A percentile compares a stretch with the other conserved stretches of the same genome.
Conservation (phyloP, 2,797 vertebrate genomes). For the Orestias chungarensis region DNA sequence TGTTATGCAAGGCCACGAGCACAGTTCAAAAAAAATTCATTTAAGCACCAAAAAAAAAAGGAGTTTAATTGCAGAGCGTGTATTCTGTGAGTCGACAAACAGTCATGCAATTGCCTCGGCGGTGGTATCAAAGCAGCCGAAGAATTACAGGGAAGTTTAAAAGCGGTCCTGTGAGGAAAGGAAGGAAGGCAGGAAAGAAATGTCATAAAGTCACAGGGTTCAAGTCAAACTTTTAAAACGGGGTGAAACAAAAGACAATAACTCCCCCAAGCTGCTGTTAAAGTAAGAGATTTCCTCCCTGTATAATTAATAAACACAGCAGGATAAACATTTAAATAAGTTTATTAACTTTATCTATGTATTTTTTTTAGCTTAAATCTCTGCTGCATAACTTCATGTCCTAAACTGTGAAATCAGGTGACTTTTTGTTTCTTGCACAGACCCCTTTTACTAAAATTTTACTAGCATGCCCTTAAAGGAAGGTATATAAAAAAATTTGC, state of each 20-base stretch:
- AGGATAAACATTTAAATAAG: background rate
- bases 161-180: slow-evolving; percentile 7
- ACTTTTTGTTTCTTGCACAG: background rate
- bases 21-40: background rate
- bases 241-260: background rate
- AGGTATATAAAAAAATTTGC: background rate
- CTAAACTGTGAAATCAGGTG: background rate
- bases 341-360: background rate
- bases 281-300: background rate
- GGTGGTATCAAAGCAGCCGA: background rate
- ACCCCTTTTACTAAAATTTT: background rate
- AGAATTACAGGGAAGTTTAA: slow-evolving; percentile 3
- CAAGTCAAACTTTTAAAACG: slow-evolving; percentile 4
- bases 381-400: background rate
- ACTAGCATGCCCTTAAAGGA: background rate
- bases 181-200: slow-evolving; percentile 2
- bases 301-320: background rate
- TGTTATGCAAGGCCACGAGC: background rate
- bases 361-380: background rate
- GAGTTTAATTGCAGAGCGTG: background rate
- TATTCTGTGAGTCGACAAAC: background rate
- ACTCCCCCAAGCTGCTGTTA: background rate
- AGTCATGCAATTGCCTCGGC: slow-evolving; percentile 1
- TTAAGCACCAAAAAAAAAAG: background rate
- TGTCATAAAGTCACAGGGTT: slow-evolving; percentile 4